A percentile compares a stretch with the other conserved stretches of the same genome.
Conservation (phyloP, 1,140 invertebrate genomes). For the Bombus waltoni region DNA sequence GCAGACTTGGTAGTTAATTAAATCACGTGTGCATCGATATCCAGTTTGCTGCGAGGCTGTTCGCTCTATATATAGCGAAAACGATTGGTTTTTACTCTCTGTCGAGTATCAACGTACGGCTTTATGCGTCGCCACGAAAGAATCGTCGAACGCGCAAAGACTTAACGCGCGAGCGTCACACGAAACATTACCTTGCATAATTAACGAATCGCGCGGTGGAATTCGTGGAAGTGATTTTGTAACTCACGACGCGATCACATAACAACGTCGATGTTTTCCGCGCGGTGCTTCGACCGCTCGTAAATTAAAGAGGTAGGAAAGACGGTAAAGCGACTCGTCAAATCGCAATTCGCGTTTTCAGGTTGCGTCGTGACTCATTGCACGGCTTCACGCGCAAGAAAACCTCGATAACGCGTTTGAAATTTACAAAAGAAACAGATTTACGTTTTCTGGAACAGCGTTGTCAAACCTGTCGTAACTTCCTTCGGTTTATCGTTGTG, state of each 20-base stretch:
- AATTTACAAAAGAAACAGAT: background rate
- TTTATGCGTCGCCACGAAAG: background rate
- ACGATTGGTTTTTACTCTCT: background rate
- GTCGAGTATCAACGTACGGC: background rate
- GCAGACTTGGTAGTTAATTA: background rate
- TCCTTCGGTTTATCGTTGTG: background rate
- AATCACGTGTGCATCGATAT: background rate
- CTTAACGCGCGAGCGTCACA: background rate
- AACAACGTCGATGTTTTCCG: background rate
- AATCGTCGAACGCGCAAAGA: background rate
- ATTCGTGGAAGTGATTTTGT: conserved; percentile 6
- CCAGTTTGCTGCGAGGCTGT: background rate
- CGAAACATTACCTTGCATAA: background rate
- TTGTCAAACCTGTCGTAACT: background rate
- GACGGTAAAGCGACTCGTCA: background rate
- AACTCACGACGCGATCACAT: too few species aligned
- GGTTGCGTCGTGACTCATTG: background rate
- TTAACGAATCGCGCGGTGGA: background rate
- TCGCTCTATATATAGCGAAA: background rate
- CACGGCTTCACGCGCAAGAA: background rate
- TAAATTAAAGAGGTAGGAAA: background rate
- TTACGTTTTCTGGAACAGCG: background rate
- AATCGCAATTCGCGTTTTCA: conserved; percentile 3
- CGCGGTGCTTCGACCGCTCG: background rate
- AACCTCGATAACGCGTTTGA: background rate